These are phyloP conservation scores for Ariopsis seemanni DNA, from an alignment of 2,113 vertebrate species.

Conservation along the genomic window DNA sequence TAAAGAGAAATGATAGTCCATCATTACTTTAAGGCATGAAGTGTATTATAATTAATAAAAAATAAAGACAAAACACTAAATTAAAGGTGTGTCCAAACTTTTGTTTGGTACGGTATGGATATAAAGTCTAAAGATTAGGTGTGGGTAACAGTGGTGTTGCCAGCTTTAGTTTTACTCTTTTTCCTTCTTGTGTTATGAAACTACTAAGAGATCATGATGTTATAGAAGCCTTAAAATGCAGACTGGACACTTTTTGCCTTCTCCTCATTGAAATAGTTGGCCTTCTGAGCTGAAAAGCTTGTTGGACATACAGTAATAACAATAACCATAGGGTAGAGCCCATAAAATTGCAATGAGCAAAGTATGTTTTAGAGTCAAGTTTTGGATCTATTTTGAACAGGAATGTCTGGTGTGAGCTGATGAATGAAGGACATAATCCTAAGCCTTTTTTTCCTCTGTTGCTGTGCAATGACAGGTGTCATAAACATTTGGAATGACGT, in stretches of 20 bases:
- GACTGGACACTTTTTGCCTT: not conserved
- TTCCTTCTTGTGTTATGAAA: not conserved
- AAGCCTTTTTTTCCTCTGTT: not conserved
- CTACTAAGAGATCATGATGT: not conserved
- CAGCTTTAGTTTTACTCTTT: not conserved
- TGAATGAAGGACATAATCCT: not conserved
- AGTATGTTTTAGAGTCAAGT: not conserved
- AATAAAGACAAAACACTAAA: no score
- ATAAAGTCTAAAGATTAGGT: no score
- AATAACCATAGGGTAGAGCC: not conserved
- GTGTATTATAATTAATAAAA: no score
- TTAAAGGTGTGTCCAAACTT: no score
- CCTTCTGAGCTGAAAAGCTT: not conserved
- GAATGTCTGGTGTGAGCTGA: not conserved
- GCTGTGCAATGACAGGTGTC: not conserved
- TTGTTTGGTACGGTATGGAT: no score
- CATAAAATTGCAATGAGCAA: not conserved
- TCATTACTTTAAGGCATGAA: no score
- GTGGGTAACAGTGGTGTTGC: not conserved
- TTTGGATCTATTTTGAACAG: not conserved
- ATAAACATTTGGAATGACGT: not conserved
- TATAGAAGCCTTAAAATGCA: not conserved
- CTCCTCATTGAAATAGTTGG: not conserved
- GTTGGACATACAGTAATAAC: not conserved
- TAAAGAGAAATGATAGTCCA: no score